phyloP scores from a whole-genome alignment of 2,888 invertebrate species.

The Sarcophaga carnaria region DNA sequence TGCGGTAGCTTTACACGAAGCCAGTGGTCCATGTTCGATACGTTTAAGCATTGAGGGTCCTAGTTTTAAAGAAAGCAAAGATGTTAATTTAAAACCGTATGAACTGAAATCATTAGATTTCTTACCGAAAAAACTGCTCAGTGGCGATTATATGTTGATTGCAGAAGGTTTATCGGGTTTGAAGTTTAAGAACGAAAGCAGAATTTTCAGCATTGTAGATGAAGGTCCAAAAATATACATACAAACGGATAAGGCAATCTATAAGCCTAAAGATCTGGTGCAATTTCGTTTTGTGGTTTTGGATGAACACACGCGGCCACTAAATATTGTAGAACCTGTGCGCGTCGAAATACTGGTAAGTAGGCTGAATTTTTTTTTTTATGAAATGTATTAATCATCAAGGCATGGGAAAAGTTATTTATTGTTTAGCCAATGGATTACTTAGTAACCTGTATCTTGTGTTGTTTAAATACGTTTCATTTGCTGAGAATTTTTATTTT shows the following conservation, averaged over 20 bases:
- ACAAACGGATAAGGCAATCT: slow-evolving; percentile 95
- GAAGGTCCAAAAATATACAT: slow-evolving; percentile 87
- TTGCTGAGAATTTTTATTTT: no score
- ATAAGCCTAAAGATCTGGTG: slow-evolving; percentile 92
- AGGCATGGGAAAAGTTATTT: no score
- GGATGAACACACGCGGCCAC: slow-evolving; percentile 88
- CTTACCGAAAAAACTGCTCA: slow-evolving; percentile 8
- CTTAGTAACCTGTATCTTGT: no score
- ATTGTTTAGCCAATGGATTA: no score
- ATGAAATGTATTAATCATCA: no score
- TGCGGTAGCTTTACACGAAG: slow-evolving; percentile 13
- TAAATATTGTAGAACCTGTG: slow-evolving; percentile 76
- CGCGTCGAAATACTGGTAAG: slow-evolving; percentile 74
- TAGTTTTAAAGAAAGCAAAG: background rate
- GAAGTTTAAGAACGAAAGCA: slow-evolving; percentile 88
- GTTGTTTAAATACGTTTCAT: no score
- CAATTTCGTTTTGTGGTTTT: slow-evolving; percentile 88
- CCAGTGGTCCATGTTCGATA: slow-evolving; percentile 17
- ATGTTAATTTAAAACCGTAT: slow-evolving; percentile 31
- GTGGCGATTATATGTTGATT: slow-evolving; percentile 34
- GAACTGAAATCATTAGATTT: slow-evolving; percentile 29
- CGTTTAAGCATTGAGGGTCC: slow-evolving; percentile 33
- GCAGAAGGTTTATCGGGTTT: slow-evolving; percentile 86
- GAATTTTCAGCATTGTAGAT: slow-evolving; percentile 88
- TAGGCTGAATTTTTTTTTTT: background rate